Conservation (phyloP, 2,888 invertebrate species). For the Heliconius cydno region DNA sequence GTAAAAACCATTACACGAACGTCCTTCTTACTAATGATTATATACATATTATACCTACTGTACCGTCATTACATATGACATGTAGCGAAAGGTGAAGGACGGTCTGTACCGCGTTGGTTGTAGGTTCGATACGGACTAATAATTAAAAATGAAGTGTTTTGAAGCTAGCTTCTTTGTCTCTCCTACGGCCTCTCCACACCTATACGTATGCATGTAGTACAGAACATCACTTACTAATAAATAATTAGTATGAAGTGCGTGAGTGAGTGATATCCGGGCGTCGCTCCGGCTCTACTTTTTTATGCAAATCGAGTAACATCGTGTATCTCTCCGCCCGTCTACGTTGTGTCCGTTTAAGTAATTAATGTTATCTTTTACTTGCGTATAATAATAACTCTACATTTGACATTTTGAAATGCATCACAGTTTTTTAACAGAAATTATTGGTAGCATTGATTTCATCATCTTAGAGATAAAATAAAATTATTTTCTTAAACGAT, state of each 20-base stretch:
- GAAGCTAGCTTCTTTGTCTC: too few species aligned
- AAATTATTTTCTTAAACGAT: too few species aligned
- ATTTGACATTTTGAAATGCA: too few species aligned
- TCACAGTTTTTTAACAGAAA: too few species aligned
- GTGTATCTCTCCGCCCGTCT: slow-evolving; percentile 10
- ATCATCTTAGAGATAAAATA: too few species aligned
- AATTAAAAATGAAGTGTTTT: too few species aligned
- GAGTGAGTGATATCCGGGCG: neutral
- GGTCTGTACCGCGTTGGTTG: too few species aligned
- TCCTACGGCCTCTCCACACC: too few species aligned
- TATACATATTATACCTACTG: neutral
- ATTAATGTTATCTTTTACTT: slow-evolving; percentile 5
- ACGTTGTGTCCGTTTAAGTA: neutral
- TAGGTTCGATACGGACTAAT: too few species aligned
- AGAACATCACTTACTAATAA: neutral
- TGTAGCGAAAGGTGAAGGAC: too few species aligned
- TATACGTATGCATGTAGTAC: neutral
- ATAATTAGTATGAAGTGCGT: neutral
- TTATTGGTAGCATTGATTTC: too few species aligned
- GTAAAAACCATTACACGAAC: slow-evolving; percentile 19
- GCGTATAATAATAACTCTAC: neutral
- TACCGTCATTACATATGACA: neutral
- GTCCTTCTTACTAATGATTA: neutral
- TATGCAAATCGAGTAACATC: neutral
- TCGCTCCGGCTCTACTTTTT: neutral